Evolutionary conservation across 2,797 vertebrate genomes (phyloP).

Genomic region (Gila robusta): DNA sequence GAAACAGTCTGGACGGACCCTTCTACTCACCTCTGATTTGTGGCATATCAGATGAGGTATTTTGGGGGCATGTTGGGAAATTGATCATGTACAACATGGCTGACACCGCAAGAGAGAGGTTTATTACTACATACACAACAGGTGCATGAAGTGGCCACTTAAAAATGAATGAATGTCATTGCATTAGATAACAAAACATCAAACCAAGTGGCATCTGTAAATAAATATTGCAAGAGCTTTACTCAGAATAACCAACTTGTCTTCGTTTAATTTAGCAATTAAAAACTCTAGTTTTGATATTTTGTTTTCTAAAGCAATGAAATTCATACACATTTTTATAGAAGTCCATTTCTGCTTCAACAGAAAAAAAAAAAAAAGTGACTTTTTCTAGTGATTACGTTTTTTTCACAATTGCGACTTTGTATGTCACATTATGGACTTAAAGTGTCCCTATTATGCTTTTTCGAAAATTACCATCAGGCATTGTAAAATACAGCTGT

Average conservation of each 20-base stretch:
- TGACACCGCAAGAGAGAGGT: not conserved
- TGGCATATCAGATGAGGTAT: constrained; percentile 33
- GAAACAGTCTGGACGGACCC: not conserved
- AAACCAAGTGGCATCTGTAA: not conserved
- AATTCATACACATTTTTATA: not conserved
- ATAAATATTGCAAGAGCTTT: not conserved
- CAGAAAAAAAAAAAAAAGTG: not conserved
- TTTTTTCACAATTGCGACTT: not conserved
- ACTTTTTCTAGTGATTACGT: not conserved
- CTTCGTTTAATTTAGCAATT: not conserved
- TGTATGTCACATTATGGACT: not conserved
- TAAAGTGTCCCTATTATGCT: not conserved
- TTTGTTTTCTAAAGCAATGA: not conserved
- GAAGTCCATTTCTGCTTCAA: not conserved
- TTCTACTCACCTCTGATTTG: constrained; percentile 13
- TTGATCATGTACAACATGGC: not conserved
- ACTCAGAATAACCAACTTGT: not conserved
- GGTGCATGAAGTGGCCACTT: constrained; percentile 2
- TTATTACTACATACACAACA: not conserved
- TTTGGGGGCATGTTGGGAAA: not conserved
- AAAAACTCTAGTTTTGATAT: not conserved
- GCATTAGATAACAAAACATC: not conserved
- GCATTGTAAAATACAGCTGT: too few species aligned
- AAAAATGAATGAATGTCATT: not conserved
- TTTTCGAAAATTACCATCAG: not conserved